Base-by-base conservation (phyloP, 2,888 invertebrate genomes). In the Erebia aethiops region DNA sequence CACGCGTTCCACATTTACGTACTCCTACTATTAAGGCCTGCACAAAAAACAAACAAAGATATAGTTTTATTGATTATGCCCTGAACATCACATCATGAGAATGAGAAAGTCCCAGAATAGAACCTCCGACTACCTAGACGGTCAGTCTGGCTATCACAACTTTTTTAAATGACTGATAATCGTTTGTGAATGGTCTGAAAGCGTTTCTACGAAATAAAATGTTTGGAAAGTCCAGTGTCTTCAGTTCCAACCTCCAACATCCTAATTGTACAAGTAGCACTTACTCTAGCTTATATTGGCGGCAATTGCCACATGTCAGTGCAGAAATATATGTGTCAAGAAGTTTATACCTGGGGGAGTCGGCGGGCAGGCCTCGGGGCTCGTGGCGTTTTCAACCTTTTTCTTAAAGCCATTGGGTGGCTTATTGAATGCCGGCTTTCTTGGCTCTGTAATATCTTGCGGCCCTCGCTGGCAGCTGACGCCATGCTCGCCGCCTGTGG, bases 1-100 rank as follows among this genome's bases (percentile, higher is more conserved):
- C 99, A 70, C 99, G 94, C 0, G 99, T 99, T 21, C 99, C 99
- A 83, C 98, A 98, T 93, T 99, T 99, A 80, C 99, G 95, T 43
- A 98, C 99, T 65, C 99, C 99, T 78, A 99, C 97, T 83, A 99
- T 98, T 78, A 99, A 95, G 54, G 97, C 97, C 94, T 96, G 93
- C 46, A 71, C 71, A 75, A 67, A 74, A 70, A 65, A 64, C 4
- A 46, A 13, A 46, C 11, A 11, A 35, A 35, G 35, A 1, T 35
- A 5, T 1, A 35, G 35, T 35, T 7, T 35, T 35, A 35, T 35
- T 7, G 35, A 35, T 35, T 35, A 35, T 35, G 35, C 35, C 1
- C 1, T 35, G 35, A 7, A 35, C 35, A 35, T 35, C 7, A 35
- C 35, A 35, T 35, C 35, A 35, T 35, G 35, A 35, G 35, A 35